Evolutionary conservation across 64 coral and sea anemone genomes (phyloP), one percentile per base, ranked within the genome.

Genomic region (Porites australiensis): DNA sequence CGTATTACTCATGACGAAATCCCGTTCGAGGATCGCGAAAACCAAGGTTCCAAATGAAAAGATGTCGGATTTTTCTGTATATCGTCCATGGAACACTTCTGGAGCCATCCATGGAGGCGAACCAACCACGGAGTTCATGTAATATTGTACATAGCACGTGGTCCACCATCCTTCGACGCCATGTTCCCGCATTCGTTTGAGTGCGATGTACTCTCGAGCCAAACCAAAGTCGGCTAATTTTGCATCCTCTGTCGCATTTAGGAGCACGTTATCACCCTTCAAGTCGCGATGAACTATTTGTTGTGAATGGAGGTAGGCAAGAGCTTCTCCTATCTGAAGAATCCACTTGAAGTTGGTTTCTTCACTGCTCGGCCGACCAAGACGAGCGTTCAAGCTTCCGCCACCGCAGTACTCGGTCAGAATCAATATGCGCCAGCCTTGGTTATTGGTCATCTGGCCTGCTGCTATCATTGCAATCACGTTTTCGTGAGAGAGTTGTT

Each of bases 161-260:
- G 3, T 13, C 44, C 62, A 83, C 14, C 59, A 72, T 16, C 79
- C 67, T 6, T 69, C 68, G 63, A 58, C 65, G 53, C 53, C 6
- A 5, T 75, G 58, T 58, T 46, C 0, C 46, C 64, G 60, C 15
- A 82, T 48, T 58, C 46, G 58, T 79, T 23, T 89, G 51, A 94
- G 60, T 44, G 70, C 16, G 71, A 77, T 76, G 48, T 77, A 92
- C 59, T 92, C 67, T 79, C 94, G 69, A 66, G 94, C 94, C 77
- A 95, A 82, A 20, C 89, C 89, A 75, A 95, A 95, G 87, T 95
- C 94, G 18, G 82, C 94, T 48, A 95, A 84, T 50, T 95, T 95
- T 13, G 83, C 73, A 75, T 95, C 94, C 74, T 92, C 94, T 8
- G 12, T 52, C 15, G 15, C 14, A 6, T 18, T 92, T 59, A 95